Evolutionary conservation across 2,797 vertebrate species (phyloP).

Genomic region (Sebastes taczanowskii): DNA sequence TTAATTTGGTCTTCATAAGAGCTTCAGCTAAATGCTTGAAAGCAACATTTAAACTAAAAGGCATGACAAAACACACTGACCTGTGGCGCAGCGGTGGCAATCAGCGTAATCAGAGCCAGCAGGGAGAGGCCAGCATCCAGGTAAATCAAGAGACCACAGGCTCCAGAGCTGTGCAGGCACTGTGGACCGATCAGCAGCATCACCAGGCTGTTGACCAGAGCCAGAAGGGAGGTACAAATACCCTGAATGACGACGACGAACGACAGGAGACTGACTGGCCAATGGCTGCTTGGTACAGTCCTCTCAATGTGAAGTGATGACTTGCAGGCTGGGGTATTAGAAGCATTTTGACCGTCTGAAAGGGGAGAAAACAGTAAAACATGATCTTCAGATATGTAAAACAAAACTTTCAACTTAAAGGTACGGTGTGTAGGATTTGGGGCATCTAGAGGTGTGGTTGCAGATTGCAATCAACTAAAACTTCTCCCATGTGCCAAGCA

Average conservation of each 20-base stretch:
- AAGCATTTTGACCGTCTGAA: conserved; percentile 33
- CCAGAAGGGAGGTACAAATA: conserved; percentile 67
- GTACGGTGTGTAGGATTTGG: no score
- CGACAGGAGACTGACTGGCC: background rate
- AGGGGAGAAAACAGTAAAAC: background rate
- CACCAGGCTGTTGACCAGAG: conserved; percentile 69
- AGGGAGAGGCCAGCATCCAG: conserved; percentile 77
- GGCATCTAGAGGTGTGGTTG: no score
- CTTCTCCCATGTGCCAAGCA: no score
- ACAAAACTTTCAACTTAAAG: background rate
- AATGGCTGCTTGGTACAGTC: background rate
- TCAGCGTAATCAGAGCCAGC: conserved; percentile 65
- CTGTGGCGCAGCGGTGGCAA: conserved; percentile 58
- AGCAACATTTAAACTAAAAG: background rate
- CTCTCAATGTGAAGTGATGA: background rate
- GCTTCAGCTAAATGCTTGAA: background rate
- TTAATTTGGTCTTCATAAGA: background rate
- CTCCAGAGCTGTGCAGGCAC: conserved; percentile 33
- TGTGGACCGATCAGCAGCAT: conserved; percentile 51
- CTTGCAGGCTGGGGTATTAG: background rate
- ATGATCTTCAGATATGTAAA: background rate
- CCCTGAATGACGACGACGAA: conserved; percentile 35
- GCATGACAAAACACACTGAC: conserved; percentile 35
- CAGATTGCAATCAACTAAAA: no score
- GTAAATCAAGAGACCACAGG: conserved; percentile 64